Base-by-base conservation (phyloP, 92 coral and sea anemone species). In the Phenganax marumi region DNA sequence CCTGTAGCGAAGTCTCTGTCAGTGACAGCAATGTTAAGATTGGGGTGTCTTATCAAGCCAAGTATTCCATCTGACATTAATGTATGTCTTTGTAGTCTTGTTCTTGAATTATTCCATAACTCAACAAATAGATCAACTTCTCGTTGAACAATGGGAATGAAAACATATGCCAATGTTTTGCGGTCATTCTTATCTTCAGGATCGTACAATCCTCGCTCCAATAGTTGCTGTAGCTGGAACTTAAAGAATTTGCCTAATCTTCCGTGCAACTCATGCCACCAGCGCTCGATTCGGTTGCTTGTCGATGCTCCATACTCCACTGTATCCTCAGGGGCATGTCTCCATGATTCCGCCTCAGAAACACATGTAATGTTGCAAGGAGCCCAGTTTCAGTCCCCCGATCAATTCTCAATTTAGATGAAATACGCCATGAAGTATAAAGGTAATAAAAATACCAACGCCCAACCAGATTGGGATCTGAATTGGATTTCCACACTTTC, bases 231-330 rank as follows among this genome's bases (percentile, higher is more conserved):
- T 63, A 82, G 24, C 12, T 82, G 85, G 13, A n/a, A 16, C 24
- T 82, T 82, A 47, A 82, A 82, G 43, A 70, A 71, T 26, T 49
- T 55, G 51, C 56, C 79, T 7, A 82, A 22, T 33, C 79, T 58
- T 3, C 54, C 54, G 70, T 82, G 79, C 3, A 82, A 55, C n/a
- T 82, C 85, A 23, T 69, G 85, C 85, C 79, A 70, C 85, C 85
- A 82, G 43, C 85, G 14, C 56, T 82, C 79, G 33, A 82, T 70
- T 70, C 80, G 80, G 61, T 84, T 85, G 62, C 68, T 87, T 12
- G 84, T 83, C 19, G 88, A 88, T 39, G 91, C 83, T 33, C 70
- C 82, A 52, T 77, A 77, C 8, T 53, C 58, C 10, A 77, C 23
- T 9, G 82, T 24, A 22, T 77, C 51, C 13, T 22, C 62, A 8